Evolutionary conservation across 2,888 invertebrate species (phyloP), one percentile per base, ranked within the genome.

Genomic region (Morpho deidamia): DNA sequence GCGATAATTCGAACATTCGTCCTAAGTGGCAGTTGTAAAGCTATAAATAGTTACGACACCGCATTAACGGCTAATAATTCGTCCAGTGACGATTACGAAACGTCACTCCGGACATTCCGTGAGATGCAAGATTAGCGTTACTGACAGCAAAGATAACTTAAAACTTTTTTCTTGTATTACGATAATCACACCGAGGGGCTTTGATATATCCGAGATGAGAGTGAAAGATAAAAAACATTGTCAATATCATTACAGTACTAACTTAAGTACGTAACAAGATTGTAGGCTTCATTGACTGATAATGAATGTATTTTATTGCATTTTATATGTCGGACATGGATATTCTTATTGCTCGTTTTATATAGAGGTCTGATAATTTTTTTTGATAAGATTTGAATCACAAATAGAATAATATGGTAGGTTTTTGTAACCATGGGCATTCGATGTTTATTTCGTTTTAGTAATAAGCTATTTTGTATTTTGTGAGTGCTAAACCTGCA

Each of bases 51-150:
- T 75, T 78, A 78, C 75, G 74, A 77, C 72, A 65, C 61, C 63
- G 65, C 75, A 78, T 82, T 85, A 83, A 80, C 78, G 70, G 76
- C 72, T 78, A 80, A 83, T 85, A 82, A 81, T 79, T 78, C 77
- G 74, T 74, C 68, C 71, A 69, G 74, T 76, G 80, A 79, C 75
- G 76, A 81, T 85, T 84, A 75, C 81, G 76, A 78, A 86, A 87
- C 76, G 66, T 80, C 76, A 74, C 67, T 61, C 60, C 67, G 65
- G 76, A 66, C 79, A 78, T 81, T 83, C 72, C 71, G 58, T 63
- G 68, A 79, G 83, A 83, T 85, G 77, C 65, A 54, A 83, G 82
- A 83, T 84, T 80, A 80, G 71, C 74, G 53, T 66, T 69, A 74
- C 71, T 76, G 78, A 79, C 83, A 77, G 76, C 68, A 62, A 66